Percentiles rank a stretch among this genome's conserved stretches.
phyloP scores from a whole-genome alignment of 2,888 invertebrate genomes.

The Embidobia sp. region DNA sequence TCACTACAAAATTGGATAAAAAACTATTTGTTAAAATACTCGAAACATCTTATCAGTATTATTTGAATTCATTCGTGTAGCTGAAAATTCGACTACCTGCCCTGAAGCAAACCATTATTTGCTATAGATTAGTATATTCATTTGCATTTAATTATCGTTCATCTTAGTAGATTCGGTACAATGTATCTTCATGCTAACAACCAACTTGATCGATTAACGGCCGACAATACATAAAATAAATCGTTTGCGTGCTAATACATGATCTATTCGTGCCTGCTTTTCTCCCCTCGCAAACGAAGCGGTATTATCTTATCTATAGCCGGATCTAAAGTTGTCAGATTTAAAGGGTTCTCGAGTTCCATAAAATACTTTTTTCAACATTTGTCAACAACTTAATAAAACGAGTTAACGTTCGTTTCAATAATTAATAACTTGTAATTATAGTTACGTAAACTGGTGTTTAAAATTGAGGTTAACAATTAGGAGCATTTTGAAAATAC shows the following conservation, averaged over 20 bases:
- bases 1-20: too few species aligned
- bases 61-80: too few species aligned
- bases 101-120: conserved; percentile 9
- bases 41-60: too few species aligned
- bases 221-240: conserved; percentile 16
- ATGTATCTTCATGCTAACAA: conserved; percentile 18
- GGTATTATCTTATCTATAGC: not conserved
- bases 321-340: not conserved
- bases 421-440: not conserved
- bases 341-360: conserved; percentile 3
- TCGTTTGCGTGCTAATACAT: conserved; percentile 20
- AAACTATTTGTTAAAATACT: too few species aligned
- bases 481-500: too few species aligned
- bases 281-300: not conserved
- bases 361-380: not conserved
- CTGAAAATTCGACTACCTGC: too few species aligned
- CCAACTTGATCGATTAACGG: conserved; percentile 16
- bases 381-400: not conserved
- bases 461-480: too few species aligned
- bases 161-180: conserved; percentile 15
- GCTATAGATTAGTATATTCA: conserved; percentile 6
- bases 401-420: not conserved
- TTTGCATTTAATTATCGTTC: conserved; percentile 23
- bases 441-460: too few species aligned
- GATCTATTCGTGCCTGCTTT: conserved; percentile 12